phyloP scores from a whole-genome alignment of 2,797 vertebrate species.

The Phaenicophaeus curvirostris region DNA sequence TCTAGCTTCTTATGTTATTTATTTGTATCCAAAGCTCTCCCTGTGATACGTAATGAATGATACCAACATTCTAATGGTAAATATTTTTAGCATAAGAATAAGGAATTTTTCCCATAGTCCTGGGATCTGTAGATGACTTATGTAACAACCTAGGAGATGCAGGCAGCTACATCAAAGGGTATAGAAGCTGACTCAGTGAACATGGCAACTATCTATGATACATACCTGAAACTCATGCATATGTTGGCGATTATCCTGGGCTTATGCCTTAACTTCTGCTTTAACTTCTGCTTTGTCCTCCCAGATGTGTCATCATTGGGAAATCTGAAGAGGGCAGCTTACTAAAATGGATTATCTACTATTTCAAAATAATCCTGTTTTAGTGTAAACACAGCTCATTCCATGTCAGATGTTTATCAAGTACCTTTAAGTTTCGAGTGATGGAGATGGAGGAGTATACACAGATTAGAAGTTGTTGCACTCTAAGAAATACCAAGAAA shows the following conservation, averaged over 20 bases:
- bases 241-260: background rate
- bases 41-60: background rate
- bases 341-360: background rate
- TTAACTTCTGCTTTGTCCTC: slow-evolving; percentile 16
- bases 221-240: background rate
- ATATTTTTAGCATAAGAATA: background rate
- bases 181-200: background rate
- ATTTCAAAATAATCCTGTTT: background rate
- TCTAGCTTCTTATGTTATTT: background rate
- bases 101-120: background rate
- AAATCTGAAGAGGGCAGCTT: background rate
- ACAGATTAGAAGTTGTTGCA: background rate
- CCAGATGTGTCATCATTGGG: background rate
- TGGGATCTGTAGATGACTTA: background rate
- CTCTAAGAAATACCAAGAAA: background rate
- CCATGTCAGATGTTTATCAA: background rate
- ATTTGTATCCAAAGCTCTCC: background rate
- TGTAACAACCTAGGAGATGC: rapidly evolving
- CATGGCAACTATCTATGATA: background rate
- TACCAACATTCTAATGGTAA: background rate
- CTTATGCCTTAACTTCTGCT: background rate
- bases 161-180: background rate
- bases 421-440: background rate
- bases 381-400: background rate
- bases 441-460: background rate